Percentiles rank a stretch among this genome's conserved stretches.
Conservation (phyloP, 2,113 vertebrate genomes). For the Thymallus thymallus region DNA sequence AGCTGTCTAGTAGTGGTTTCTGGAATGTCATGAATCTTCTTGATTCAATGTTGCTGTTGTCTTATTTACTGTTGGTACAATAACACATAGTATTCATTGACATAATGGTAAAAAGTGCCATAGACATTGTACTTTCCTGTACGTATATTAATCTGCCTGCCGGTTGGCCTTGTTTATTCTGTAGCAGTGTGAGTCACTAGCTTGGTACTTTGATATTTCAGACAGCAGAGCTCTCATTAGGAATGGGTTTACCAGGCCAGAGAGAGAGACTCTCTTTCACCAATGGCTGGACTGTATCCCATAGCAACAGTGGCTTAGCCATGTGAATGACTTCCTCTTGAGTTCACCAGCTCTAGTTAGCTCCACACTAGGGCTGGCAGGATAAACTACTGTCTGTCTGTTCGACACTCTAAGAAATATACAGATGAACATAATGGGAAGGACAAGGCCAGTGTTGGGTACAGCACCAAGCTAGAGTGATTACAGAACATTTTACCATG, state of each 20-base stretch:
- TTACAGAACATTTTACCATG: background rate
- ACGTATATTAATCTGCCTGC: background rate
- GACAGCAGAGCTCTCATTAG: slow-evolving; percentile 40
- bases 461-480: no score
- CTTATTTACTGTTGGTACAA: no score
- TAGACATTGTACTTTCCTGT: background rate
- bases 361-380: no score
- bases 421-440: no score
- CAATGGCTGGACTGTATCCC: slow-evolving; percentile 74
- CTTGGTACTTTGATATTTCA: slow-evolving; percentile 34
- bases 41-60: no score
- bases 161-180: slow-evolving; percentile 1
- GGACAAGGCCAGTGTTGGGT: no score
- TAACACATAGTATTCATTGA: no score
- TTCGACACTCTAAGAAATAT: no score
- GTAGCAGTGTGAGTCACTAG: slow-evolving; percentile 44
- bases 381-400: no score
- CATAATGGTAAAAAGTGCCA: no score
- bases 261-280: slow-evolving; percentile 50
- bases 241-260: slow-evolving; percentile 41
- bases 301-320: slow-evolving; percentile 77
- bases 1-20: no score
- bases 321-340: slow-evolving; percentile 71
- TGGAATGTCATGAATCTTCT: no score
- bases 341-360: slow-evolving; percentile 60